Evolutionary conservation across 1,140 invertebrate species (phyloP), one percentile per base, ranked within the genome.

Genomic region (Chrysoperla carnea): DNA sequence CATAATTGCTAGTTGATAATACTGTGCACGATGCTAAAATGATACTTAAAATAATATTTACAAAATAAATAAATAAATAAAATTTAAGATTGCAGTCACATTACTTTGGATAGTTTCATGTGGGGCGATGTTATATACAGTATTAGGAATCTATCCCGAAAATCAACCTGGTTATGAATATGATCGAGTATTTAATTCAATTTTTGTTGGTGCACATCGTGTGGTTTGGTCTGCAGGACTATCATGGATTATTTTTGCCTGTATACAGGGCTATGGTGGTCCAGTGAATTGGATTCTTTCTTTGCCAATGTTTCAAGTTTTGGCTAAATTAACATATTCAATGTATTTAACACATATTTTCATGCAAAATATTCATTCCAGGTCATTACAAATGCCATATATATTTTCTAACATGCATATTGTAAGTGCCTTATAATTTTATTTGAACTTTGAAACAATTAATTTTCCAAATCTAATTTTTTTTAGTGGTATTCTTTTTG

Each of bases 171-270:
- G 17, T 23, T 23, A 23, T 2, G 17, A 36, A 13, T 17, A 44
- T 4, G 29, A 50, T 5, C 23, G 29, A 12, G 29, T 41, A 6
- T 62, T 64, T 27, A 63, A 68, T 1, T 63, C 75, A 1, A 56
- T 77, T 11, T 83, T 78, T 46, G 69, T 66, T 0, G 62, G 70
- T 2, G 59, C 77, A 8, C 64, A 70, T 36, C 61, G 77, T 31
- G 56, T 68, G 1, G 57, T 57, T 0, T 84, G 79, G 70, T 63
- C 68, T 0, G 6, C 74, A 0, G 63, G 60, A 1, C 39, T 84
- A 1, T 64, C 64, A 2, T 80, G 77, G 74, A 60, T 84, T 8
- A 66, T 81, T 7, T 72, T 77, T 31, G 73, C 73, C 2, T 78
- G 78, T 48, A 55, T 64, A 4, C 62, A 71, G 37, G 75, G 73